A percentile compares a stretch with the other conserved stretches of the same genome.
These are phyloP conservation scores for Nothobranchius furzeri DNA, from an alignment of 2,113 vertebrate species.

Conservation along the genomic window DNA sequence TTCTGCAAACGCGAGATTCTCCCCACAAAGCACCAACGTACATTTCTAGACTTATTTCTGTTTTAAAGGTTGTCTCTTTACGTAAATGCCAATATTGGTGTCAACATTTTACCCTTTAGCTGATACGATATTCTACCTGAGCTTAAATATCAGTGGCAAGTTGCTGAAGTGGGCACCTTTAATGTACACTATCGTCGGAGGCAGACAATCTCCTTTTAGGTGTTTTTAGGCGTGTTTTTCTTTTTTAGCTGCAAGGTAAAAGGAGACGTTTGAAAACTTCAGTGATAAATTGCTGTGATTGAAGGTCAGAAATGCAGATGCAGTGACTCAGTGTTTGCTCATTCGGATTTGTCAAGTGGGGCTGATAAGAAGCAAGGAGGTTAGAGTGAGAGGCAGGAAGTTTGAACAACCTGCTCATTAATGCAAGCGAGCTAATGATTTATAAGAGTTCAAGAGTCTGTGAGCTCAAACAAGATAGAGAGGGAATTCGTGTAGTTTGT, in stretches of 20 bases:
- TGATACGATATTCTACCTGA: slow-evolving; percentile 2
- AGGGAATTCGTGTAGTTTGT: slow-evolving; percentile 30
- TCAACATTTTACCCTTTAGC: slow-evolving; percentile 9
- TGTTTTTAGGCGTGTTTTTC: slow-evolving; percentile 5
- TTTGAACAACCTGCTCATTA: slow-evolving; percentile 56
- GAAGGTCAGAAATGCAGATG: slow-evolving; percentile 62
- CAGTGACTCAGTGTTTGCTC: slow-evolving; percentile 73
- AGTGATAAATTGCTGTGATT: slow-evolving; percentile 62
- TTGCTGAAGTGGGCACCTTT: slow-evolving; percentile 6
- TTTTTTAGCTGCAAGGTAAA: slow-evolving; percentile 17
- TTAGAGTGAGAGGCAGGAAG: slow-evolving; percentile 2
- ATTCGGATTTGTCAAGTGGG: slow-evolving; percentile 60
- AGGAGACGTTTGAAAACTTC: slow-evolving; percentile 39
- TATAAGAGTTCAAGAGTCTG: slow-evolving; percentile 55
- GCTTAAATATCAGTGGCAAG: slow-evolving; percentile 1
- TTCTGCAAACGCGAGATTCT: slow-evolving; percentile 11
- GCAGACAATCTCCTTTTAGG: neutral
- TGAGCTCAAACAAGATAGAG: slow-evolving; percentile 36
- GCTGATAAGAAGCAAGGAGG: slow-evolving; percentile 46
- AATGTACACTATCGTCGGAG: slow-evolving; percentile 2
- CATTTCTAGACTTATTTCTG: neutral
- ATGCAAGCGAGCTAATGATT: slow-evolving; percentile 65
- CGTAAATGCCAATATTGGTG: slow-evolving; percentile 16
- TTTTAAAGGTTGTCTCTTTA: slow-evolving; percentile 4
- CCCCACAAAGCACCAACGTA: slow-evolving; percentile 6